Evolutionary conservation across 2,888 invertebrate genomes (phyloP).

Genomic region (Sialis lutaria): DNA sequence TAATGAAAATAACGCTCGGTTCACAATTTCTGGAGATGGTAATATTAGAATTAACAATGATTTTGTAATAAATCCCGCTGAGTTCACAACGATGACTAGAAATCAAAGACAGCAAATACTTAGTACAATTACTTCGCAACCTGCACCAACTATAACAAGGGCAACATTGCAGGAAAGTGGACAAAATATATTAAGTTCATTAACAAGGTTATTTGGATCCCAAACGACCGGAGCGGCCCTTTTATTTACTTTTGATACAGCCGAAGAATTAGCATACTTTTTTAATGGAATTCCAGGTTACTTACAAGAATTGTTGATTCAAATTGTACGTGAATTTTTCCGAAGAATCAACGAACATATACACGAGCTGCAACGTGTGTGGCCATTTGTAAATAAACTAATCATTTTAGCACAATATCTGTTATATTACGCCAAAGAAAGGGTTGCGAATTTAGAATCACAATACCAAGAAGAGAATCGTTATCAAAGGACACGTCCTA

Average conservation of each 20-base stretch:
- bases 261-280: background rate
- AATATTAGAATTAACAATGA: constrained; percentile 6
- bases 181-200: background rate
- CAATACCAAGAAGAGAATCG: too few species aligned
- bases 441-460: too few species aligned
- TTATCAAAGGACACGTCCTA: too few species aligned
- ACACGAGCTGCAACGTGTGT: background rate
- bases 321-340: background rate
- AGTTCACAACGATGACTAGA: constrained; percentile 4
- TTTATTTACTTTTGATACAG: background rate
- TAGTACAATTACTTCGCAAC: constrained; percentile 1
- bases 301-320: background rate
- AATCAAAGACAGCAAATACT: constrained; percentile 2
- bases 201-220: background rate
- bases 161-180: background rate
- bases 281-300: background rate
- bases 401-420: background rate
- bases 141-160: background rate
- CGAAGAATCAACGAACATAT: background rate
- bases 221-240: background rate
- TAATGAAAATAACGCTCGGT: constrained; percentile 24
- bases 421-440: background rate
- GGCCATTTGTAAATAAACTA: background rate
- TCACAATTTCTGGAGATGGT: constrained; percentile 7
- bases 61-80: constrained; percentile 7